Percentiles rank a stretch among this genome's conserved stretches.
Evolutionary conservation across 1,140 invertebrate species (phyloP).

Genomic region (Drosophila littoralis): DNA sequence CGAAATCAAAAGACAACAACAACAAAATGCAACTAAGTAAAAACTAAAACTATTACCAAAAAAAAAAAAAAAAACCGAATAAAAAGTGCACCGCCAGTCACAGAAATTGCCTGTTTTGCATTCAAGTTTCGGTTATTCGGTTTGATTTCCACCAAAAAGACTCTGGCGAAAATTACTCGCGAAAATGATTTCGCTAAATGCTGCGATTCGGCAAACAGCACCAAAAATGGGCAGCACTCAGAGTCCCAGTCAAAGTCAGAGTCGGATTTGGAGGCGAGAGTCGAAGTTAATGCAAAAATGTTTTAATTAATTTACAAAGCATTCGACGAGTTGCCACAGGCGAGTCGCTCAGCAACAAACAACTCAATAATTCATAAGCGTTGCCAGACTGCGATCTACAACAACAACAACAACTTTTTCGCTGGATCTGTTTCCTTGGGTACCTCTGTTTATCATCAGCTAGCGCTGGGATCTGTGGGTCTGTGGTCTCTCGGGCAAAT

Average conservation of each 20-base stretch:
- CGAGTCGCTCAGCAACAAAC: slow-evolving; percentile 33
- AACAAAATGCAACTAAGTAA: slow-evolving; percentile 33
- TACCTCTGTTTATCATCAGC: slow-evolving; percentile 11
- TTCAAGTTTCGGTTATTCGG: slow-evolving; percentile 60
- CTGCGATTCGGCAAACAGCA: slow-evolving; percentile 36
- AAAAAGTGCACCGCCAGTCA: slow-evolving; percentile 50
- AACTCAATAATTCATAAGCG: slow-evolving; percentile 77
- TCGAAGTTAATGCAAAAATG: slow-evolving; percentile 76
- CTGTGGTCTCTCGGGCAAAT: slow-evolving; percentile 23
- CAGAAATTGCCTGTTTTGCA: slow-evolving; percentile 74
- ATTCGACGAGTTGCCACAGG: slow-evolving; percentile 21
- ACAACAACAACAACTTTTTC: slow-evolving; percentile 29
- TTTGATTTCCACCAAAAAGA: slow-evolving; percentile 56
- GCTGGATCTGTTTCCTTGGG: slow-evolving; percentile 5
- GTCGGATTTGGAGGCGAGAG: slow-evolving; percentile 1
- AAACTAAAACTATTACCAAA: slow-evolving; percentile 68
- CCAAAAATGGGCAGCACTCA: slow-evolving; percentile 43
- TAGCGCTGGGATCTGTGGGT: not conserved
- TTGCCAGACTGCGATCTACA: slow-evolving; percentile 26
- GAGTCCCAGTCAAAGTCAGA: not conserved
- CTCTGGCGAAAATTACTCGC: slow-evolving; percentile 71
- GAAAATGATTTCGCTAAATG: slow-evolving; percentile 73
- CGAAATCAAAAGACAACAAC: slow-evolving; percentile 36
- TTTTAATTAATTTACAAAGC: slow-evolving; percentile 77
- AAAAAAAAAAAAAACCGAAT: slow-evolving; percentile 29